Evolutionary conservation across 2,113 vertebrate genomes (phyloP).

Genomic region (Candoia aspera): DNA sequence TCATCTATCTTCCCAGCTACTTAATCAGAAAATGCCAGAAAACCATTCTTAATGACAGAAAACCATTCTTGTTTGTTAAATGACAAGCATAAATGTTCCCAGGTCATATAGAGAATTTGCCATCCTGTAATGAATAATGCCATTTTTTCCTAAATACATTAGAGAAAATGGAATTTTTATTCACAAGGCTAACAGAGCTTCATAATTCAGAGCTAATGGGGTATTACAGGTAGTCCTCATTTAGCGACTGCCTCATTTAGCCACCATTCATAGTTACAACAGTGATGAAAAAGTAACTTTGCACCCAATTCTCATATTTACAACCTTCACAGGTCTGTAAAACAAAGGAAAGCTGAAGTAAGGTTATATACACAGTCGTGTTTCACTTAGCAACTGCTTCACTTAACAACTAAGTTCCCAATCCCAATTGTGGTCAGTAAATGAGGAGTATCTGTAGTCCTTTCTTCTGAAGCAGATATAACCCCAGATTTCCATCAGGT

Average conservation of each 20-base stretch:
- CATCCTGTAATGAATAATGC: slow-evolving; percentile 59
- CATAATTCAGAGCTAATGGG: slow-evolving; percentile 48
- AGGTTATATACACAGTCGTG: background rate
- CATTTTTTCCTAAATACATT: slow-evolving; percentile 51
- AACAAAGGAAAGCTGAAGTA: background rate
- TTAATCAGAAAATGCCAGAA: slow-evolving; percentile 47
- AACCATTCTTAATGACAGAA: slow-evolving; percentile 51
- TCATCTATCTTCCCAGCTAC: slow-evolving; percentile 44
- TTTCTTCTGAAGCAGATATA: slow-evolving; percentile 21
- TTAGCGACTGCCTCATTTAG: background rate
- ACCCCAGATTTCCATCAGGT: slow-evolving; percentile 20
- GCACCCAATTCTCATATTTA: background rate
- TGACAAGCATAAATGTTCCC: slow-evolving; percentile 29
- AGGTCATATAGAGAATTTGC: slow-evolving; percentile 34
- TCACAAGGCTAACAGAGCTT: slow-evolving; percentile 56
- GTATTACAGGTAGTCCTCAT: slow-evolving; percentile 30
- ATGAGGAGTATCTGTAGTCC: background rate
- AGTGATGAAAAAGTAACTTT: background rate
- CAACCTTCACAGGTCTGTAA: background rate
- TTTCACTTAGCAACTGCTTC: background rate
- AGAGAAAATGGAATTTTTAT: slow-evolving; percentile 60
- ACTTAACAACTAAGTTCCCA: background rate
- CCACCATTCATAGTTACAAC: background rate
- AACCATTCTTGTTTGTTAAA: slow-evolving; percentile 53
- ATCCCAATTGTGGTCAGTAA: background rate